phyloP scores from a whole-genome alignment of 92 coral and sea anemone species.

The Epizoanthus rinbou region DNA sequence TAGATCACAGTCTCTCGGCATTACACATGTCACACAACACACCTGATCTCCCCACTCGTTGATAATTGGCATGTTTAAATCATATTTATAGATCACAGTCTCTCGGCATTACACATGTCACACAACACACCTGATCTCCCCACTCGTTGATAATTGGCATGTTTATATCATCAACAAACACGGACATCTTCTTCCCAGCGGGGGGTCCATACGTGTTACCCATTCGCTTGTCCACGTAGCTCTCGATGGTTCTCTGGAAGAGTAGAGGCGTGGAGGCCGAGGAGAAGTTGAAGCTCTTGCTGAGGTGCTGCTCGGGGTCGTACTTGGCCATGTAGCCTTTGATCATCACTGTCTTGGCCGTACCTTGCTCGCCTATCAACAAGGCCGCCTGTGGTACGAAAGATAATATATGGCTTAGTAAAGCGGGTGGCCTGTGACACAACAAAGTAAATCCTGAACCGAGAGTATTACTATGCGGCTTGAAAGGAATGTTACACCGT shows the following conservation, averaged over 20 bases:
- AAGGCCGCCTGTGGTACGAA: conserved; percentile 74
- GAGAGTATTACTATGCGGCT: too few species aligned
- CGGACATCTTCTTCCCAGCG: conserved; percentile 91
- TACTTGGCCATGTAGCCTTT: conserved; percentile 90
- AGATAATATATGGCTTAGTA: too few species aligned
- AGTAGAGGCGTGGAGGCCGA: conserved; percentile 95
- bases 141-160: conserved; percentile 92
- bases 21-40: conserved; percentile 16
- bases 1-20: too few species aligned
- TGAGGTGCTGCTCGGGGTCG: conserved; percentile 92
- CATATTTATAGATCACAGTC: too few species aligned
- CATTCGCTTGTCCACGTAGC: conserved; percentile 90
- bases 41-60: conserved; percentile 97
- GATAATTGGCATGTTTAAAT: conserved; percentile 77
- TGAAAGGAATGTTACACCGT: too few species aligned
- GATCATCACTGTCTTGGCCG: conserved; percentile 98
- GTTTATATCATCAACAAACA: conserved; percentile 79
- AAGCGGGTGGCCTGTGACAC: conserved; percentile 73
- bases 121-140: conserved; percentile 86
- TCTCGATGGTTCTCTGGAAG: conserved; percentile 92
- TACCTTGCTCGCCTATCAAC: conserved; percentile 97
- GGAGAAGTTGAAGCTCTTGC: conserved; percentile 94
- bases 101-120: neutral
- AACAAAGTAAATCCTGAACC: neutral
- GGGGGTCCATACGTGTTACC: conserved; percentile 92